A percentile compares a stretch with the other conserved stretches of the same genome.
Conservation (phyloP, 2,888 invertebrate genomes). For the Lasioglossum zephyrum region DNA sequence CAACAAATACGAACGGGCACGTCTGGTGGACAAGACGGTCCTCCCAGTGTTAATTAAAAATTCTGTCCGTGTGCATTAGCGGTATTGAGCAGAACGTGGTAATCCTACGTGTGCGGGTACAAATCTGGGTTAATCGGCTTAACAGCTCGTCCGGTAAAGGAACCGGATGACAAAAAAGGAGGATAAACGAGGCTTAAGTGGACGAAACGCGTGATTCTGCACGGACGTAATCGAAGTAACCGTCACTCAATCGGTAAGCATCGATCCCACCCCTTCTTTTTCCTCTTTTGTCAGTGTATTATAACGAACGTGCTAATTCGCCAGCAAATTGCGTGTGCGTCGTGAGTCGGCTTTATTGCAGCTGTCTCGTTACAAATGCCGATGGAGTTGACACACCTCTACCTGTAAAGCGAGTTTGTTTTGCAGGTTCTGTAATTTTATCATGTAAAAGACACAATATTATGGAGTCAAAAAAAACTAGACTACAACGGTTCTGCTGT, state of each 20-base stretch:
- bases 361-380: slow-evolving; percentile 28
- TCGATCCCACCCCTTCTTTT: slow-evolving; percentile 28
- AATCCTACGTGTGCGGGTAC: slow-evolving; percentile 45
- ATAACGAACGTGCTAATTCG: slow-evolving; percentile 33
- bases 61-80: slow-evolving; percentile 50
- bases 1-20: not conserved
- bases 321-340: slow-evolving; percentile 5
- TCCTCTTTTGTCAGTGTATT: not conserved
- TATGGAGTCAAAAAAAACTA: not conserved
- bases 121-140: slow-evolving; percentile 73
- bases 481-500: not conserved
- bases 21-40: not conserved
- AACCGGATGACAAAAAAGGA: slow-evolving; percentile 23
- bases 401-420: not conserved
- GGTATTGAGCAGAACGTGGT: slow-evolving; percentile 45
- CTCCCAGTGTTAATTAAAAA: slow-evolving; percentile 50
- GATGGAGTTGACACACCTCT: slow-evolving; percentile 19
- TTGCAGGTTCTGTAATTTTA: not conserved
- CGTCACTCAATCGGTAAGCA: slow-evolving; percentile 37
- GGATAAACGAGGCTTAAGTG: slow-evolving; percentile 26
- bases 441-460: not conserved
- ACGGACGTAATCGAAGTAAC: slow-evolving; percentile 49
- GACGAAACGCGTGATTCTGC: slow-evolving; percentile 32
- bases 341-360: slow-evolving; percentile 20
- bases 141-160: slow-evolving; percentile 48